Percentiles rank a stretch among this genome's conserved stretches.
Evolutionary conservation across 2,888 invertebrate species (phyloP).

Genomic region (Eupeodes luniger): DNA sequence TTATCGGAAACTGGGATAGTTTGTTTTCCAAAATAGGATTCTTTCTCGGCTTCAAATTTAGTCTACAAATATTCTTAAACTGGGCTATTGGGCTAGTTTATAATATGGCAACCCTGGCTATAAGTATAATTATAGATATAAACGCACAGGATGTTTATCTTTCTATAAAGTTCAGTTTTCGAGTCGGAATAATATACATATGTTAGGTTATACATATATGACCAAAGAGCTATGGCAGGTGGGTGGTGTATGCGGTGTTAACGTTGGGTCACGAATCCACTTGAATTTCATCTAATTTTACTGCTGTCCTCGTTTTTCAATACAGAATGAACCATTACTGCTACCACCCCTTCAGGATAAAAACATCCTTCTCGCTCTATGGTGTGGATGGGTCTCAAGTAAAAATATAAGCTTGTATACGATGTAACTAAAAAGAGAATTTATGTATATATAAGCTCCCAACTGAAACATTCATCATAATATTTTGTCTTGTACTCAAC

Average conservation of each 20-base stretch:
- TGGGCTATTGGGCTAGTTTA: too few relatives aligned
- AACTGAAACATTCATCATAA: constrained; percentile 61
- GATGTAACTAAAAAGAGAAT: constrained; percentile 20
- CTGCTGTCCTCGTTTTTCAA: constrained; percentile 66
- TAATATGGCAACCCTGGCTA: too few relatives aligned
- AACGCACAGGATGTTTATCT: not conserved
- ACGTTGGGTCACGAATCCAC: constrained; percentile 74
- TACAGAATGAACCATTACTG: constrained; percentile 1
- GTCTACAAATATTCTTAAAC: too few relatives aligned
- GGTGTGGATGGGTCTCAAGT: too few relatives aligned
- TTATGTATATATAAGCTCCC: not conserved
- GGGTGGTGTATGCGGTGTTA: not conserved
- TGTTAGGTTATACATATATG: too few relatives aligned
- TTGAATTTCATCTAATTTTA: constrained; percentile 76
- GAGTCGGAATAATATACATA: constrained; percentile 20
- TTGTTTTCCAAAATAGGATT: too few relatives aligned
- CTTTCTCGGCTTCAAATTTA: too few relatives aligned
- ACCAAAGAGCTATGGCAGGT: not conserved
- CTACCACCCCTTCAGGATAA: not conserved
- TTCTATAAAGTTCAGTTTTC: not conserved
- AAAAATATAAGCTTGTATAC: constrained; percentile 37
- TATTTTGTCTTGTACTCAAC: constrained; percentile 40
- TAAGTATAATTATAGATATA: not conserved
- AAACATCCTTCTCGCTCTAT: not conserved
- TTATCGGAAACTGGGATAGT: too few relatives aligned